Conservation (phyloP, 2,797 vertebrate species). For the Liparis tanakae region DNA sequence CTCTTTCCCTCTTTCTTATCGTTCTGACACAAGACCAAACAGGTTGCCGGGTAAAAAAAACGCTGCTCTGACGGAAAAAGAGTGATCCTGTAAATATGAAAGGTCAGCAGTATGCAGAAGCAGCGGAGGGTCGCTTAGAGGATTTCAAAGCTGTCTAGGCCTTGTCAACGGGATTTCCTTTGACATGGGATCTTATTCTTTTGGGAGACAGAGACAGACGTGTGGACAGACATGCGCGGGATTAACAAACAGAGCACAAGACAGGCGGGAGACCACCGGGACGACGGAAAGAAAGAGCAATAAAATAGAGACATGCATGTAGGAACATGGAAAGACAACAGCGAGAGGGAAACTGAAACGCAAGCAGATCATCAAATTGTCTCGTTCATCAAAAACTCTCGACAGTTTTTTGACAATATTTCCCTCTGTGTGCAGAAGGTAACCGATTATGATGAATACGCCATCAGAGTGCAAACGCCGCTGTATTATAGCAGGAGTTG, state of each 20-base stretch:
- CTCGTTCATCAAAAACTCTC: constrained; percentile 52
- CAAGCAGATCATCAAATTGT: constrained; percentile 45
- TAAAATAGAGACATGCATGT: constrained; percentile 27
- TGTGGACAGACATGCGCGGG: constrained; percentile 4
- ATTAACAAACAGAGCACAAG: constrained; percentile 8
- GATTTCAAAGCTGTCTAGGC: constrained; percentile 34
- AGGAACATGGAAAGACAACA: constrained; percentile 35
- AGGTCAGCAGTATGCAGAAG: constrained; percentile 45
- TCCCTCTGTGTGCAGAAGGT: constrained; percentile 28
- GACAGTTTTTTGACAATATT: constrained; percentile 38
- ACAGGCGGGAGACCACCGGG: background rate
- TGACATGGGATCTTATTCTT: constrained; percentile 36
- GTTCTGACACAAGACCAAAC: constrained; percentile 35
- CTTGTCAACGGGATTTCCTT: constrained; percentile 43
- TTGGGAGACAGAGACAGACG: constrained; percentile 23
- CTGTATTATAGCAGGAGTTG: background rate
- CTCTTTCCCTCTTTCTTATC: constrained; percentile 18
- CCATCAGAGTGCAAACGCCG: background rate
- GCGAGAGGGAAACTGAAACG: constrained; percentile 38
- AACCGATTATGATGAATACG: constrained; percentile 52
- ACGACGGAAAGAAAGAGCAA: background rate
- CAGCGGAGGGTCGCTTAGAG: constrained; percentile 14
- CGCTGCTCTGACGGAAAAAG: constrained; percentile 54
- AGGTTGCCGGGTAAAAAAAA: constrained; percentile 41
- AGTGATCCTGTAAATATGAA: constrained; percentile 52